Evolutionary conservation across 2,113 vertebrate genomes (phyloP).

Genomic region (Sarotherodon lohbergeri): DNA sequence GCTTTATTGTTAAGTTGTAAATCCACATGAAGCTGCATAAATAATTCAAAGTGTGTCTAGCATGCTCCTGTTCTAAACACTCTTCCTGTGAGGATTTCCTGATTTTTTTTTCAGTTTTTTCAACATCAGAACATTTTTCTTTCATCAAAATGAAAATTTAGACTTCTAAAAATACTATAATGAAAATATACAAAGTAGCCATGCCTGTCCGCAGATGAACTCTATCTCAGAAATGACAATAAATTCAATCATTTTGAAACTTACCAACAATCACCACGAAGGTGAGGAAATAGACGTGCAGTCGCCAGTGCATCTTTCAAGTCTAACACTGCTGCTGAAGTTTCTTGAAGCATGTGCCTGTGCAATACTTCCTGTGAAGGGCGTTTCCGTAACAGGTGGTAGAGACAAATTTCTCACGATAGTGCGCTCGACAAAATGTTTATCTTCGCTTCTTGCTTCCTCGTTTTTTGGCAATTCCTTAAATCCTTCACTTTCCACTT

Average conservation of each 20-base stretch:
- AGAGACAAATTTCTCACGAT: neutral
- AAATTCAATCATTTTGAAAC: neutral
- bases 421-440: neutral
- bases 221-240: neutral
- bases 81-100: neutral
- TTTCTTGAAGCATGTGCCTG: neutral
- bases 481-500: neutral
- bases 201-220: neutral
- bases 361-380: conserved; percentile 32
- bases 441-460: neutral
- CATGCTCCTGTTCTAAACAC: neutral
- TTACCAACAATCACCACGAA: conserved; percentile 41
- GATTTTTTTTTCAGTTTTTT: neutral
- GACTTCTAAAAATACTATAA: neutral
- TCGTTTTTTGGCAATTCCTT: neutral
- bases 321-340: neutral
- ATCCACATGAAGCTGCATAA: neutral
- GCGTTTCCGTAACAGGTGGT: conserved; percentile 37
- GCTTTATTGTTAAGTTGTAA: neutral
- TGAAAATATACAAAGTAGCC: rapidly evolving
- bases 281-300: neutral
- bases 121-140: neutral
- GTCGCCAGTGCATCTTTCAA: conserved; percentile 5
- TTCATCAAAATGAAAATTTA: neutral
- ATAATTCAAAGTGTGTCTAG: neutral